Conservation (phyloP, 2,888 invertebrate species). For the Cataglyphis altisquamis region DNA sequence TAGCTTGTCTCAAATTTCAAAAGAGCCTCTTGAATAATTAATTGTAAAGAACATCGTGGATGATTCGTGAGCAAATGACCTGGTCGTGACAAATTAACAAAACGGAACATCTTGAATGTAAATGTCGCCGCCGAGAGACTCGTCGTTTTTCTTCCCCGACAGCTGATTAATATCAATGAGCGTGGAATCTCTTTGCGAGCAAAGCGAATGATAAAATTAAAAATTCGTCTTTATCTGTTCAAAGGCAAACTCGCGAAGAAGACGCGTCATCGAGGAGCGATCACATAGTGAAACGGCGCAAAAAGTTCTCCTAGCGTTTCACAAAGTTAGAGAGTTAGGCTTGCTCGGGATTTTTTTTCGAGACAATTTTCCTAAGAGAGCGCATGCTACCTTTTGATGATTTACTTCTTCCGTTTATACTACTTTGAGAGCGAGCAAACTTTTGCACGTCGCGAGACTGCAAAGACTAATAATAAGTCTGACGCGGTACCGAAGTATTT, state of each 20-base stretch:
- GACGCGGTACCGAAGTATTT: neutral
- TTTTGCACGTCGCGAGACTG: slow-evolving; percentile 26
- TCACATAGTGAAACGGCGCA: neutral
- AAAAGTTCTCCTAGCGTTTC: slow-evolving; percentile 2
- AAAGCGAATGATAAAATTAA: slow-evolving; percentile 43
- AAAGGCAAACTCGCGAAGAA: slow-evolving; percentile 25
- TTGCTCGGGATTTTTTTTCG: slow-evolving; percentile 40
- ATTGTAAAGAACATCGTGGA: slow-evolving; percentile 13
- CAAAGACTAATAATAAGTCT: slow-evolving; percentile 37
- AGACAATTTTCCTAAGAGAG: slow-evolving; percentile 41
- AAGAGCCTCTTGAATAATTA: slow-evolving; percentile 26
- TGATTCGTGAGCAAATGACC: slow-evolving; percentile 33
- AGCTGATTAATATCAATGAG: slow-evolving; percentile 45
- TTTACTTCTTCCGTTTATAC: slow-evolving; percentile 16
- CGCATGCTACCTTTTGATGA: slow-evolving; percentile 51
- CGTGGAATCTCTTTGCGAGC: slow-evolving; percentile 11
- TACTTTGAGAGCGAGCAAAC: slow-evolving; percentile 43
- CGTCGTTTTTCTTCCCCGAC: slow-evolving; percentile 23
- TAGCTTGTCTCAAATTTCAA: slow-evolving; percentile 8
- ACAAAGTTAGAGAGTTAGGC: neutral
- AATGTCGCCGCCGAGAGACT: slow-evolving; percentile 22
- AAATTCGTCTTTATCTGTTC: slow-evolving; percentile 23
- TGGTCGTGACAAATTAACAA: slow-evolving; percentile 31
- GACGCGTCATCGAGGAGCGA: slow-evolving; percentile 30
- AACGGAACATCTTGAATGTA: slow-evolving; percentile 30